Conservation (phyloP, 2,797 vertebrate genomes). For the Trematomus bernacchii region DNA sequence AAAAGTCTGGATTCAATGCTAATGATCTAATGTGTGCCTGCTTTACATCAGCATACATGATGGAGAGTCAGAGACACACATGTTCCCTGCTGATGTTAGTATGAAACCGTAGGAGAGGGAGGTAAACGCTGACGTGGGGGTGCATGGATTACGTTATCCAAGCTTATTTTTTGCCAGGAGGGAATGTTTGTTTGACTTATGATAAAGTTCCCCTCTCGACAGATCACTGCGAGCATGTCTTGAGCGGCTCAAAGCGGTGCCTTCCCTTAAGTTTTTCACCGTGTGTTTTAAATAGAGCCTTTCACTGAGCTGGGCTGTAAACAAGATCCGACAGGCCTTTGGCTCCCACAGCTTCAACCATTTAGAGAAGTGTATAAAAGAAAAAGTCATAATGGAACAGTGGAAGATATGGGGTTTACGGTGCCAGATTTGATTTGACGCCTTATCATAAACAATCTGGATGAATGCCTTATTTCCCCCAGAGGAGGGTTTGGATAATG, state of each 20-base stretch:
- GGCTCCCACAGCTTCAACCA: slow-evolving; percentile 40
- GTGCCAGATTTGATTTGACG: slow-evolving; percentile 64
- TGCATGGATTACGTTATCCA: slow-evolving; percentile 60
- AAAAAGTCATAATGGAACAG: slow-evolving; percentile 31
- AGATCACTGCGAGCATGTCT: slow-evolving; percentile 49
- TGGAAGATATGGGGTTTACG: slow-evolving; percentile 31
- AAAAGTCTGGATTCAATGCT: slow-evolving; percentile 44
- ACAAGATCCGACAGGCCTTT: slow-evolving; percentile 67
- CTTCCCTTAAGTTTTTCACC: slow-evolving; percentile 75
- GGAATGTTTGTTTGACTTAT: slow-evolving; percentile 73
- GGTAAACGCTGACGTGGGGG: slow-evolving; percentile 18
- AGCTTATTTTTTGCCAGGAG: slow-evolving; percentile 62
- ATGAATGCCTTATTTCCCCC: slow-evolving; percentile 62
- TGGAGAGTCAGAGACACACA: slow-evolving; percentile 28
- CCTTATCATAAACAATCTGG: slow-evolving; percentile 71
- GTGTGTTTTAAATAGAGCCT: slow-evolving; percentile 82
- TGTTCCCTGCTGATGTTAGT: slow-evolving; percentile 44
- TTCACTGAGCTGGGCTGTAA: slow-evolving; percentile 69
- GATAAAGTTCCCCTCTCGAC: slow-evolving; percentile 64
- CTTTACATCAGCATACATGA: slow-evolving; percentile 49
- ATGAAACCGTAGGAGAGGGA: slow-evolving; percentile 39
- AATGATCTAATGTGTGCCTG: slow-evolving; percentile 58
- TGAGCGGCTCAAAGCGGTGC: slow-evolving; percentile 56
- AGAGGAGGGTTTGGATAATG: slow-evolving; percentile 44
- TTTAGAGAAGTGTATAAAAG: slow-evolving; percentile 44